These are phyloP conservation scores for Syngnathus rostellatus DNA, from an alignment of 2,797 vertebrate species.

Conservation along the genomic window DNA sequence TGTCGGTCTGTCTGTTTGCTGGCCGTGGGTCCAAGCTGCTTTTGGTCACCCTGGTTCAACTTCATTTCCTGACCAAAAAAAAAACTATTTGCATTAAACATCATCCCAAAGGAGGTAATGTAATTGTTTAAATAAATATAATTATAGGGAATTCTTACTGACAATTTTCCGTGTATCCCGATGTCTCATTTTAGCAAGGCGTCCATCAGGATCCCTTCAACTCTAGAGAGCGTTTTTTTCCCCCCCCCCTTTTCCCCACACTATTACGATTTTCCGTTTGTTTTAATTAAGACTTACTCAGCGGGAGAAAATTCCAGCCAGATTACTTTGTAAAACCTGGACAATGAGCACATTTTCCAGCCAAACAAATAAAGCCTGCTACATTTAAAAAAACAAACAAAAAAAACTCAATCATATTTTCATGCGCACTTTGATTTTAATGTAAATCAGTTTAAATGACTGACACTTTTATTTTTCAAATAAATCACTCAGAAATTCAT, in stretches of 20 bases:
- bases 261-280: constrained; percentile 76
- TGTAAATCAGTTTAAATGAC: background rate
- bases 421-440: constrained; percentile 13
- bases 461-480: background rate
- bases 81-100: too few relatives aligned
- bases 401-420: constrained; percentile 42
- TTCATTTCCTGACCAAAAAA: too few relatives aligned
- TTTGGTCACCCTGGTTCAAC: too few relatives aligned
- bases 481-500: background rate
- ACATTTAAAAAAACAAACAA: constrained; percentile 26
- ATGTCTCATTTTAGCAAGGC: constrained; percentile 19
- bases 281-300: constrained; percentile 80
- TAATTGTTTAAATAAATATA: too few relatives aligned
- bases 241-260: constrained; percentile 48
- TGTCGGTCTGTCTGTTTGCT: too few relatives aligned
- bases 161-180: background rate
- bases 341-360: constrained; percentile 76
- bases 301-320: constrained; percentile 76
- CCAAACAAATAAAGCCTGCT: constrained; percentile 66
- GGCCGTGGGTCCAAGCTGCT: too few relatives aligned
- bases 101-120: too few relatives aligned
- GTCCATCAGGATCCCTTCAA: constrained; percentile 38
- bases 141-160: background rate
- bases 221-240: constrained; percentile 45
- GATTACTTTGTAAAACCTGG: constrained; percentile 74